A percentile compares a stretch with the other conserved stretches of the same genome.
These are phyloP conservation scores for Pantherophis guttatus DNA, from an alignment of 2,113 vertebrate species.

Conservation along the genomic window DNA sequence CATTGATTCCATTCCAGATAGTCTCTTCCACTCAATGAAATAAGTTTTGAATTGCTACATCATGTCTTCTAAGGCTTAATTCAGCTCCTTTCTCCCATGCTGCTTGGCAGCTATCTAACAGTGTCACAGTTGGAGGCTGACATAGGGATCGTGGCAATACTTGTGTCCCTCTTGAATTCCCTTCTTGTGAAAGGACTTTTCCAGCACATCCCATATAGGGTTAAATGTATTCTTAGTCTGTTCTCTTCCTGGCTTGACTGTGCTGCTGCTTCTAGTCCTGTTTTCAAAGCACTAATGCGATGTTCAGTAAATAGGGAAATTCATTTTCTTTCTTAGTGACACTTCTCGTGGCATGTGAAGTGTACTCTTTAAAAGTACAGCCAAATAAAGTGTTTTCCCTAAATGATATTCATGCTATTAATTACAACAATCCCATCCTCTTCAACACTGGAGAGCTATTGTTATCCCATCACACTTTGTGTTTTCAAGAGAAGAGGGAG, in stretches of 20 bases:
- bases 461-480: conserved; percentile 45
- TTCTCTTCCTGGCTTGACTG: conserved; percentile 6
- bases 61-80: not conserved
- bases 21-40: not conserved
- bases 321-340: conserved; percentile 45
- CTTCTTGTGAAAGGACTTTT: not conserved
- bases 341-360: conserved; percentile 30
- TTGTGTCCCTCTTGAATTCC: not conserved
- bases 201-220: not conserved
- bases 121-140: not conserved
- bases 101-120: not conserved
- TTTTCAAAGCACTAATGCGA: conserved; percentile 15
- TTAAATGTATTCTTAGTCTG: not conserved
- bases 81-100: not conserved
- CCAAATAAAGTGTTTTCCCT: conserved; percentile 25
- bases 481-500: conserved; percentile 11
- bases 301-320: not conserved
- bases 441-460: conserved; percentile 48
- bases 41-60: not conserved
- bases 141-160: not conserved
- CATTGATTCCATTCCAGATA: not conserved
- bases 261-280: not conserved
- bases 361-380: conserved; percentile 42
- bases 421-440: conserved; percentile 38
- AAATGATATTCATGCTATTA: conserved; percentile 31